Conservation (phyloP, 2,888 invertebrate genomes). For the Melitaea athalia region DNA sequence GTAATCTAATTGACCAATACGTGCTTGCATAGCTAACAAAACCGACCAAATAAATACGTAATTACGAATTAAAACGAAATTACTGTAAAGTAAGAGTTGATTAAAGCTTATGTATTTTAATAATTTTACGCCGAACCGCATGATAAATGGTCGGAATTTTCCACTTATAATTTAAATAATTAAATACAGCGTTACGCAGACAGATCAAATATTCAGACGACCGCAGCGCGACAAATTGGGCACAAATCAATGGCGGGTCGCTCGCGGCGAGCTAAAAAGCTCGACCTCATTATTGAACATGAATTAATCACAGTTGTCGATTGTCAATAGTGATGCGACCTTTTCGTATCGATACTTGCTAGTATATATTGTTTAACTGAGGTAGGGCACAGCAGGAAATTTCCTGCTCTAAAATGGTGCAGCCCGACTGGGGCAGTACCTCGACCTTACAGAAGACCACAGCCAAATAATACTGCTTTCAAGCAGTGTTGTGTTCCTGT, state of each 20-base stretch:
- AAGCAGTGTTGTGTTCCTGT: too few species aligned
- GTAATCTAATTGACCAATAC: background rate
- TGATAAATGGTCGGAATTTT: slow-evolving; percentile 35
- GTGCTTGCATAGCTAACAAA: slow-evolving; percentile 4
- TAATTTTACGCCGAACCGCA: slow-evolving; percentile 25
- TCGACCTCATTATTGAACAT: slow-evolving; percentile 73
- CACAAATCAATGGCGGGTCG: slow-evolving; percentile 63
- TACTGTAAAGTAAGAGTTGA: slow-evolving; percentile 12
- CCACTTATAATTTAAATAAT: slow-evolving; percentile 44
- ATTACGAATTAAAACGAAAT: slow-evolving; percentile 7
- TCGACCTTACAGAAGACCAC: too few species aligned
- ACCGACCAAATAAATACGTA: background rate
- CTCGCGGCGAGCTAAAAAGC: slow-evolving; percentile 62
- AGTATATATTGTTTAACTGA: background rate
- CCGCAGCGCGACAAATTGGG: slow-evolving; percentile 71
- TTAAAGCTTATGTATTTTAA: slow-evolving; percentile 23
- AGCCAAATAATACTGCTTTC: too few species aligned
- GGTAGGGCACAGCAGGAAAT: too few species aligned
- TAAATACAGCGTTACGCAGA: slow-evolving; percentile 56
- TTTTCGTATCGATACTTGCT: background rate
- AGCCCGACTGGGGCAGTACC: too few species aligned
- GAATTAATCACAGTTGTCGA: slow-evolving; percentile 77
- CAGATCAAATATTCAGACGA: slow-evolving; percentile 63
- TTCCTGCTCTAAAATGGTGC: too few species aligned
- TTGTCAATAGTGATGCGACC: slow-evolving; percentile 40